These are phyloP conservation scores for Coilia nasus DNA, from an alignment of 2,797 vertebrate genomes.

Conservation along the genomic window DNA sequence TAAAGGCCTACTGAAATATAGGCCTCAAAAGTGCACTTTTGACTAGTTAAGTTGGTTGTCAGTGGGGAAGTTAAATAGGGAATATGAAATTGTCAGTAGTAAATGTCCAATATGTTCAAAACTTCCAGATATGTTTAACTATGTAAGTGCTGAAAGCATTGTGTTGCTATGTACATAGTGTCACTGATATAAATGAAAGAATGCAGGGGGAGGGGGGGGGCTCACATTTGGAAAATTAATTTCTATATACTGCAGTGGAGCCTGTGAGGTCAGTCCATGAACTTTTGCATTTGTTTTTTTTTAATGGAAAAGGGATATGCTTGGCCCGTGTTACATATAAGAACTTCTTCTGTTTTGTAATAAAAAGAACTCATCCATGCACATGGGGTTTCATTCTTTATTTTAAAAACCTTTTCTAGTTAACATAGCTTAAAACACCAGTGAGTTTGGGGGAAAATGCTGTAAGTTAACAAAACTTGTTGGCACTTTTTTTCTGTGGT, in stretches of 20 bases:
- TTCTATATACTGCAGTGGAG: not conserved
- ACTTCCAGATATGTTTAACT: not conserved
- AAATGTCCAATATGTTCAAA: not conserved
- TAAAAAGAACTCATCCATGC: not conserved
- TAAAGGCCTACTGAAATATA: not conserved
- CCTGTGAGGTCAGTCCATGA: not conserved
- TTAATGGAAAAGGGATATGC: not conserved
- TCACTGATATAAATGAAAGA: not conserved
- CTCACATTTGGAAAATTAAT: not conserved
- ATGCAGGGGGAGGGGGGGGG: not conserved
- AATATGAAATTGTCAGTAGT: not conserved
- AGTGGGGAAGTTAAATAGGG: not conserved
- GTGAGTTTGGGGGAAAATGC: too few relatives aligned
- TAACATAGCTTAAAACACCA: not conserved
- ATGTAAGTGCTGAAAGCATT: not conserved
- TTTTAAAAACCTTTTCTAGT: too few relatives aligned
- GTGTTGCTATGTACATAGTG: not conserved
- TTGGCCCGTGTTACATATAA: not conserved
- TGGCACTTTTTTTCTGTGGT: too few relatives aligned
- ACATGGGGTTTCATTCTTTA: not conserved
- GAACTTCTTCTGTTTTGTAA: not conserved
- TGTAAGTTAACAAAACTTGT: too few relatives aligned
- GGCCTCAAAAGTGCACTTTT: constrained; percentile 10
- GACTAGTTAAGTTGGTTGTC: not conserved
- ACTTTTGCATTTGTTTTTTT: not conserved